Percentiles rank a stretch among this genome's conserved stretches.
Conservation (phyloP, 2,888 invertebrate species). For the Lutraria lutraria region DNA sequence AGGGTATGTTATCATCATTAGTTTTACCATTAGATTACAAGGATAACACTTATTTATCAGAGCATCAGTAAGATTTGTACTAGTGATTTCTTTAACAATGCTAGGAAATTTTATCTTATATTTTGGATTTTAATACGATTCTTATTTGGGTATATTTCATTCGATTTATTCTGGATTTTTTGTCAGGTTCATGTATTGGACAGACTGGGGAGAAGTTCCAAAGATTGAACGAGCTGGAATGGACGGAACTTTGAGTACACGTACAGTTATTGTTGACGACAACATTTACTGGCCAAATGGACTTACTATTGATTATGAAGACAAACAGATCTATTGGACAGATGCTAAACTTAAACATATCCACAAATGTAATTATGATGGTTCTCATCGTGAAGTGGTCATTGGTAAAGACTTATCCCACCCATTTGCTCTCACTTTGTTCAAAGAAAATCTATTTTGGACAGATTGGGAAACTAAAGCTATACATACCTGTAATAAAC, state of each 20-base stretch:
- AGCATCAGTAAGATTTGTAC: too few relatives aligned
- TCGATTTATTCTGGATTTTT: neutral
- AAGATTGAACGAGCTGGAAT: slow-evolving; percentile 95
- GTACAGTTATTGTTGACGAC: slow-evolving; percentile 91
- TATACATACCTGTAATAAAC: slow-evolving; percentile 94
- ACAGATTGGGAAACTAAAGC: slow-evolving; percentile 97
- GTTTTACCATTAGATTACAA: too few relatives aligned
- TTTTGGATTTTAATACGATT: too few relatives aligned
- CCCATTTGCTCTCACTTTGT: slow-evolving; percentile 85
- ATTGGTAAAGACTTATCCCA: slow-evolving; percentile 80
- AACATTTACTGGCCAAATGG: slow-evolving; percentile 98
- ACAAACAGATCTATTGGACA: slow-evolving; percentile 93
- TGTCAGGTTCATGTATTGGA: slow-evolving; percentile 95
- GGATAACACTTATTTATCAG: too few relatives aligned
- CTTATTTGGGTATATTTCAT: neutral
- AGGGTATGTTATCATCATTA: slow-evolving; percentile 88
- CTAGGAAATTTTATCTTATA: too few relatives aligned
- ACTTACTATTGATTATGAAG: slow-evolving; percentile 93
- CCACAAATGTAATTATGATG: slow-evolving; percentile 92
- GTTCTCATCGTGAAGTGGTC: slow-evolving; percentile 88
- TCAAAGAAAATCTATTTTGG: slow-evolving; percentile 91
- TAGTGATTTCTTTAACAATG: too few relatives aligned
- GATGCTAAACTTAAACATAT: slow-evolving; percentile 96
- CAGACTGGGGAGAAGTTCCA: slow-evolving; percentile 94
- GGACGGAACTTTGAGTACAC: slow-evolving; percentile 93